Evolutionary conservation across 1,140 invertebrate genomes (phyloP).

Genomic region (Oscheius sp.): DNA sequence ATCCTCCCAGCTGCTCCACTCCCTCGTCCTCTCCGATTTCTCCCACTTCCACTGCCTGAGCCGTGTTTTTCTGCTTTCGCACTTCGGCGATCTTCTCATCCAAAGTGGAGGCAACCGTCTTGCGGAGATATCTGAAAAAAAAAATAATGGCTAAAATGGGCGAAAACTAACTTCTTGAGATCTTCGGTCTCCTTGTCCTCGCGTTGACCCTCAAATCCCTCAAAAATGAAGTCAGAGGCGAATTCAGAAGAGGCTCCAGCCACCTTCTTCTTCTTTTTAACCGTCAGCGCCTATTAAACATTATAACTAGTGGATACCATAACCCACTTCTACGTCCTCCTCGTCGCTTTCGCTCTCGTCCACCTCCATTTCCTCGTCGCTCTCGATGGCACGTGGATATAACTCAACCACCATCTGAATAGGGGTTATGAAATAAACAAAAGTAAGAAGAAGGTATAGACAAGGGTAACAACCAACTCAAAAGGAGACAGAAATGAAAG

Average conservation of each 20-base stretch:
- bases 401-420: slow-evolving; percentile 13
- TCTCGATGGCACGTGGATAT: slow-evolving; percentile 31
- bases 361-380: slow-evolving; percentile 33
- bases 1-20: slow-evolving; percentile 25
- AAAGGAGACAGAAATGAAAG: neutral
- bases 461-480: neutral
- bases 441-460: neutral
- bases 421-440: neutral
- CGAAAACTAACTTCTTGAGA: slow-evolving; percentile 26
- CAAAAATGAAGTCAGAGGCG: slow-evolving; percentile 28
- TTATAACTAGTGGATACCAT: neutral
- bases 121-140: slow-evolving; percentile 27
- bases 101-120: slow-evolving; percentile 30
- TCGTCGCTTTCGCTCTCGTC: slow-evolving; percentile 16
- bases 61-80: slow-evolving; percentile 17
- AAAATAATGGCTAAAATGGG: neutral
- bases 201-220: slow-evolving; percentile 17
- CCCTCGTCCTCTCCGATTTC: slow-evolving; percentile 33
- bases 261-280: slow-evolving; percentile 38
- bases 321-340: neutral
- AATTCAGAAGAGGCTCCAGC: slow-evolving; percentile 28
- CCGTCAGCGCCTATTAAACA: slow-evolving; percentile 20
- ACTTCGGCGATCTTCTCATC: slow-evolving; percentile 45
- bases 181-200: slow-evolving; percentile 27
- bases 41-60: neutral